Base-by-base conservation (phyloP, 1,140 invertebrate species). In the Nebria ingens region DNA sequence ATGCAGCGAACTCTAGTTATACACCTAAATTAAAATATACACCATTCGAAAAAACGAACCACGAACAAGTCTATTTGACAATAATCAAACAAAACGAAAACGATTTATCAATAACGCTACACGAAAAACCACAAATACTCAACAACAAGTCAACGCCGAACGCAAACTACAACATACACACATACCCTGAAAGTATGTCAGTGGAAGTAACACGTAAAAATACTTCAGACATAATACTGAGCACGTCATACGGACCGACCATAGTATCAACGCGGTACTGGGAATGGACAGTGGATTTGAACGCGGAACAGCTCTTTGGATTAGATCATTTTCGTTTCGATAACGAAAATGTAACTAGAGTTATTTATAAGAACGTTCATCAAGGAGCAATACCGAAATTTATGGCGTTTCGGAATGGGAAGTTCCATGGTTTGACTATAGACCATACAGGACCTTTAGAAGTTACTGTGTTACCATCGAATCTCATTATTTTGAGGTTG, bases 181-280 rank as follows among this genome's bases (percentile, higher is more conserved):
- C 29, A 22, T 53, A 21, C 21, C 19, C 1, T 15, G 19, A 3
- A 15, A 58, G 9, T 21, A 21, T 23, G 22, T 25, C 23, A 21
- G 50, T 65, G 2, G 59, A 63, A 29, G 54, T 64, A 23, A 29
- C 22, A 15, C 57, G 66, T 40, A 53, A 21, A 12, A 22, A 38
- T 19, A 58, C 56, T 19, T 49, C 52, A 38, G 56, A 62, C 9
- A 40, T 58, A 19, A 42, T 76, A 2, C 58, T 74, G 1, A 68
- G 67, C 4, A 72, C 73, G 6, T 57, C 66, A 1, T 61, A 62
- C 51, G 71, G 71, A 9, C 69, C 73, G 2, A 38, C 72, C 0
- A 73, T 76, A 19, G 62, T 64, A 6, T 71, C 68, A n/a, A 61
- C 73, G 22, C 60, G 63, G 15, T 73, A 71, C 54, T 73, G 69